Conservation (phyloP, 2,888 invertebrate genomes). For the Doris montereyensis region DNA sequence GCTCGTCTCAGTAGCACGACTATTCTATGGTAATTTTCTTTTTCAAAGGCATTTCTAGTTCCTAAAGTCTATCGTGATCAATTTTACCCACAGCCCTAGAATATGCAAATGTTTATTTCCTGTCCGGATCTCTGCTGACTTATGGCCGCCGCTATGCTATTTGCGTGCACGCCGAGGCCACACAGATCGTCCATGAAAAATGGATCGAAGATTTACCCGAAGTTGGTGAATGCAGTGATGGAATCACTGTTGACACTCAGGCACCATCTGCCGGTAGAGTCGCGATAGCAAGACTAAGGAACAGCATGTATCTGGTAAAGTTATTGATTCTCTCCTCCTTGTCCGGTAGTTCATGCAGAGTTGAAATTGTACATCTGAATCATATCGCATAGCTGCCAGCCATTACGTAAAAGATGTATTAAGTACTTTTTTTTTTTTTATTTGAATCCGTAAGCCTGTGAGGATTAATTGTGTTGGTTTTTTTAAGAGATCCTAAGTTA, state of each 20-base stretch:
- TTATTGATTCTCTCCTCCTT: neutral
- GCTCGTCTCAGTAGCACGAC: too few relatives aligned
- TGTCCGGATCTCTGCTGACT: constrained; percentile 24
- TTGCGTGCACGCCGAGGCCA: constrained; percentile 48
- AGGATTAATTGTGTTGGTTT: too few relatives aligned
- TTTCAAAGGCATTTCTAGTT: too few relatives aligned
- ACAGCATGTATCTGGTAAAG: constrained; percentile 21
- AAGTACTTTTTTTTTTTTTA: too few relatives aligned
- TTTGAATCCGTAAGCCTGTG: too few relatives aligned
- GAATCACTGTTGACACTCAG: constrained; percentile 52
- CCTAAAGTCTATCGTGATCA: too few relatives aligned
- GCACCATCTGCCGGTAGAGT: constrained; percentile 47
- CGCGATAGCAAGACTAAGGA: constrained; percentile 41
- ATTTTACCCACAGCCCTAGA: too few relatives aligned
- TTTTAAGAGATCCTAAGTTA: too few relatives aligned
- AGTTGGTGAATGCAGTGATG: constrained; percentile 53
- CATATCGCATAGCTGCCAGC: neutral
- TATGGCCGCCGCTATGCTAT: constrained; percentile 49
- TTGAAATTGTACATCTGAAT: neutral
- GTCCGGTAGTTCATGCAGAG: neutral
- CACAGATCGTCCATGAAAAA: constrained; percentile 44
- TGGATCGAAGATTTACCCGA: constrained; percentile 48
- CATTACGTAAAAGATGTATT: too few relatives aligned
- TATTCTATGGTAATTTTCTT: too few relatives aligned
- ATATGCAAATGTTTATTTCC: constrained; percentile 28